A percentile compares a stretch with the other conserved stretches of the same genome.
Conservation (phyloP, 2,888 invertebrate species). For the Diogma glabrata region DNA sequence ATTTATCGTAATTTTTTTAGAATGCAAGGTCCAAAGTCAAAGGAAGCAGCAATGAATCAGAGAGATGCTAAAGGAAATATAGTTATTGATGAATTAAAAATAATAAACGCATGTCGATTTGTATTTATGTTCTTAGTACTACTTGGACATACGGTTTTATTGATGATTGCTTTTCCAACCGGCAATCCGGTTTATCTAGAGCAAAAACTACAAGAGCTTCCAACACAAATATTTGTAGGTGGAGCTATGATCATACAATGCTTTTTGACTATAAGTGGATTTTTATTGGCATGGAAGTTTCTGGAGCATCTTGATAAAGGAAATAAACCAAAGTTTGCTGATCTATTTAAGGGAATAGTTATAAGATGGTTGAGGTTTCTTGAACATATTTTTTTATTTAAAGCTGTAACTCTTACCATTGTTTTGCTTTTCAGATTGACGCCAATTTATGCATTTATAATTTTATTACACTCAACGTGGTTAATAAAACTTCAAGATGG, state of each 20-base stretch:
- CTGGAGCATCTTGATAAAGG: too few relatives aligned
- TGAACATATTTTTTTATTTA: too few relatives aligned
- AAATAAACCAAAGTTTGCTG: background rate
- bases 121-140: conserved; percentile 14
- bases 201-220: background rate
- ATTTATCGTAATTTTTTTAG: background rate
- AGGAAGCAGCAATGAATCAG: too few relatives aligned
- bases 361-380: too few relatives aligned
- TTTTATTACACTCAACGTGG: conserved; percentile 35
- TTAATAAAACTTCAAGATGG: conserved; percentile 33
- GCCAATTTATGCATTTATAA: conserved; percentile 34
- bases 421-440: conserved; percentile 31
- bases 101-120: background rate
- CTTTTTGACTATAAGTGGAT: conserved; percentile 45
- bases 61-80: too few relatives aligned
- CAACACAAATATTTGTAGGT: conserved; percentile 26
- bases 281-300: conserved; percentile 32
- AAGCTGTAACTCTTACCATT: too few relatives aligned
- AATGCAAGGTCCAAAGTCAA: too few relatives aligned
- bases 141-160: conserved; percentile 12
- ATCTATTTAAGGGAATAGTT: background rate
- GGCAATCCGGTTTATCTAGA: conserved; percentile 15
- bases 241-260: conserved; percentile 42
- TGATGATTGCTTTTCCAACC: conserved; percentile 8
- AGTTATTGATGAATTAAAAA: too few relatives aligned